A percentile compares a stretch with the other conserved stretches of the same genome.
Evolutionary conservation across 2,888 invertebrate species (phyloP).

Genomic region (Phoronis australis): DNA sequence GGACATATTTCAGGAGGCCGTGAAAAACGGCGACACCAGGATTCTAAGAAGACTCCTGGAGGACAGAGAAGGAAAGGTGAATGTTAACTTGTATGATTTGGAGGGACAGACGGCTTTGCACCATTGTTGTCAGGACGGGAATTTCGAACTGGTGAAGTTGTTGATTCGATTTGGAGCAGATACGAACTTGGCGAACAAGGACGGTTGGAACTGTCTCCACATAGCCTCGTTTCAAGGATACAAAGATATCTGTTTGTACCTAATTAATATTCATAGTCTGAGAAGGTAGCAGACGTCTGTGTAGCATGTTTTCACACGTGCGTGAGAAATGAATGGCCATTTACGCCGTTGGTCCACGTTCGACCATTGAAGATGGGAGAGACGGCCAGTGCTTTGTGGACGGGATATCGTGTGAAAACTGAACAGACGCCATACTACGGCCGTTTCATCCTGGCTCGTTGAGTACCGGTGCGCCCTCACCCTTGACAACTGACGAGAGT

Average conservation of each 20-base stretch:
- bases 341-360: too few species aligned
- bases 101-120: constrained; percentile 53
- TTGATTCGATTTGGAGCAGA: constrained; percentile 53
- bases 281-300: too few species aligned
- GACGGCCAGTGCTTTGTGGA: too few species aligned
- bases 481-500: too few species aligned
- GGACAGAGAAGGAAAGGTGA: constrained; percentile 43
- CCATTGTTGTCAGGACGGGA: constrained; percentile 49
- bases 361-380: too few species aligned
- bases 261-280: too few species aligned
- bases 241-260: constrained; percentile 43
- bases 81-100: constrained; percentile 50
- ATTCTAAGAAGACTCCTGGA: constrained; percentile 46
- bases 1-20: constrained; percentile 45
- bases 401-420: too few species aligned
- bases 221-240: constrained; percentile 53
- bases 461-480: too few species aligned
- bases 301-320: too few species aligned
- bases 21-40: constrained; percentile 42
- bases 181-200: constrained; percentile 49
- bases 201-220: constrained; percentile 52
- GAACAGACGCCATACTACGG: too few species aligned
- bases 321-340: too few species aligned
- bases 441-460: too few species aligned
- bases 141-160: constrained; percentile 53